Percentiles rank a stretch among this genome's conserved stretches.
phyloP scores from a whole-genome alignment of 2,113 vertebrate genomes.

The Macrotus californicus region DNA sequence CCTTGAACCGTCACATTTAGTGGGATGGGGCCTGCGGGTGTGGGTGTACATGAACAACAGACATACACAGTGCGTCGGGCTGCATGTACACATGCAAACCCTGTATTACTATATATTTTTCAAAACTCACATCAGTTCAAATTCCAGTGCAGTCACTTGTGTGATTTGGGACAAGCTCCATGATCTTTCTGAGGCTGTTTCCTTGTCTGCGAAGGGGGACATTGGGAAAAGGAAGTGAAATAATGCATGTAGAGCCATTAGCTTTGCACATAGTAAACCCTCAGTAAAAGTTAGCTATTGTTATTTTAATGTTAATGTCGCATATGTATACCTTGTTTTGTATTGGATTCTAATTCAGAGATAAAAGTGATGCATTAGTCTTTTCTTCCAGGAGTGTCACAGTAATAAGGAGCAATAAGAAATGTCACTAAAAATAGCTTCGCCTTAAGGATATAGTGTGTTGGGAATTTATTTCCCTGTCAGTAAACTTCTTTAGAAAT shows the following conservation, averaged over 20 bases:
- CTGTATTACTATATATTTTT: background rate
- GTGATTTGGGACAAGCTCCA: background rate
- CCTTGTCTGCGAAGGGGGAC: background rate
- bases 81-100: background rate
- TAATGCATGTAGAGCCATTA: background rate
- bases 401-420: background rate
- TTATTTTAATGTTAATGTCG: background rate
- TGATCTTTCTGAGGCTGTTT: background rate
- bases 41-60: background rate
- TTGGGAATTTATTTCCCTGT: background rate
- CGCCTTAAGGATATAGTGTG: background rate
- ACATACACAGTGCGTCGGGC: background rate
- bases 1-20: background rate
- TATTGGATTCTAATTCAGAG: background rate
- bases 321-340: background rate
- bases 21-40: background rate
- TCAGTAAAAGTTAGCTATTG: background rate
- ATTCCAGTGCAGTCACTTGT: background rate
- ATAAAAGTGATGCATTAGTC: background rate
- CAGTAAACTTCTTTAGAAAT: background rate
- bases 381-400: background rate
- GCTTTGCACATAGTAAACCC: background rate
- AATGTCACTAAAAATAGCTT: conserved; percentile 11
- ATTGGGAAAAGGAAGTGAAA: background rate
- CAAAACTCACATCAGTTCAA: background rate